These are phyloP conservation scores for Antrozous pallidus DNA, from an alignment of 2,797 vertebrate genomes.

Conservation along the genomic window DNA sequence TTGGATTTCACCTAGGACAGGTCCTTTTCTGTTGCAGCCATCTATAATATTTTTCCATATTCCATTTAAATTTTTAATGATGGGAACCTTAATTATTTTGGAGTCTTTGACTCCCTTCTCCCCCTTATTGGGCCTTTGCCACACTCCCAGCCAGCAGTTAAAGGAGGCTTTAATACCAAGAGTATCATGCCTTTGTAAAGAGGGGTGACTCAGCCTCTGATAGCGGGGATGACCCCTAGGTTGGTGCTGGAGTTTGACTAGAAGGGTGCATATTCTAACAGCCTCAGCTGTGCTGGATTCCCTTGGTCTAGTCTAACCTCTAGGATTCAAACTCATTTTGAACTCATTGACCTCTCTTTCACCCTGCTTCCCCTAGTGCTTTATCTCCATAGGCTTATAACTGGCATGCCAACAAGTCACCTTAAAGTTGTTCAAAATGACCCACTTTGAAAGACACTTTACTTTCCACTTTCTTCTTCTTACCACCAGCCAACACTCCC, in stretches of 20 bases:
- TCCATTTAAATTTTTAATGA: not conserved
- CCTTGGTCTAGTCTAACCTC: not conserved
- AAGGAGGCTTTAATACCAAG: not conserved
- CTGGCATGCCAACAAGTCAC: not conserved
- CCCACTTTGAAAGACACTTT: not conserved
- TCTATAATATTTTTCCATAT: not conserved
- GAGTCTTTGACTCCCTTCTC: not conserved
- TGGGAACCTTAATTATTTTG: not conserved
- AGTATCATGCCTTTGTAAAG: not conserved
- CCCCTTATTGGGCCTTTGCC: not conserved
- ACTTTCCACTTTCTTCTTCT: not conserved
- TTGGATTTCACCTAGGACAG: not conserved
- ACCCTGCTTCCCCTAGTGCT: not conserved
- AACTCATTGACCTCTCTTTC: not conserved
- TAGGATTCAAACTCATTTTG: not conserved
- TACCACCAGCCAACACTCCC: not conserved
- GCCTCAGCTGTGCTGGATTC: not conserved
- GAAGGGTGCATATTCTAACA: not conserved
- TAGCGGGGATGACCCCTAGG: too few relatives aligned
- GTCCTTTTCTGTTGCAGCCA: not conserved
- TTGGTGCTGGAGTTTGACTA: too few relatives aligned
- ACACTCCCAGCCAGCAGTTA: fast-evolving
- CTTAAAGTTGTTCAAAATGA: not conserved
- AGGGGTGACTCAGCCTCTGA: not conserved
- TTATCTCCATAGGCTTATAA: not conserved